A percentile compares a stretch with the other conserved stretches of the same genome.
Evolutionary conservation across 1,140 invertebrate genomes (phyloP).

Genomic region (Nasonia longicornis): DNA sequence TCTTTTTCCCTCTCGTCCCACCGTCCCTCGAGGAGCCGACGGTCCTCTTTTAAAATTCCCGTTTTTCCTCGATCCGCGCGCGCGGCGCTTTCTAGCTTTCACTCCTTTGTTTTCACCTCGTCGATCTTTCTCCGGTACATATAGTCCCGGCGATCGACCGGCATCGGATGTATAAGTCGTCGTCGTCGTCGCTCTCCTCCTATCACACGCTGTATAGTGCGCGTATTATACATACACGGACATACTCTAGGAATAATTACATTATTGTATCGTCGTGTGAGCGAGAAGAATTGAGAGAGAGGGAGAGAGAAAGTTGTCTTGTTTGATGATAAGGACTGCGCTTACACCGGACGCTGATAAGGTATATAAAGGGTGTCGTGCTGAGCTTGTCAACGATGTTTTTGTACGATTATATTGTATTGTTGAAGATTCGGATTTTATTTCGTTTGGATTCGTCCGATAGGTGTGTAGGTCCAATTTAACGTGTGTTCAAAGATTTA

Average conservation of each 20-base stretch:
- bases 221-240: not conserved
- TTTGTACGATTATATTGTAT: not conserved
- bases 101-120: conserved; percentile 10
- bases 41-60: not conserved
- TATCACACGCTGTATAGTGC: no score
- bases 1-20: not conserved
- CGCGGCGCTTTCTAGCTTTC: not conserved
- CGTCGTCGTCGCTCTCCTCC: not conserved
- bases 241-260: not conserved
- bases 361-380: not conserved
- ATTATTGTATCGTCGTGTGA: not conserved
- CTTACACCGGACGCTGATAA: conserved; percentile 10
- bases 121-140: not conserved
- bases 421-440: no score
- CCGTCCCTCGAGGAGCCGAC: not conserved
- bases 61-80: not conserved
- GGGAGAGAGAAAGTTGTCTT: not conserved
- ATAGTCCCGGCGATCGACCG: not conserved
- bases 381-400: not conserved
- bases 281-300: not conserved
- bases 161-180: not conserved
- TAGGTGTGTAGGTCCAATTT: no score
- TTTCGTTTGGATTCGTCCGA: not conserved
- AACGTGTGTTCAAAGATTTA: not conserved
- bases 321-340: conserved; percentile 7